phyloP scores from a whole-genome alignment of 2,113 vertebrate genomes.

The Dromiciops gliroides region DNA sequence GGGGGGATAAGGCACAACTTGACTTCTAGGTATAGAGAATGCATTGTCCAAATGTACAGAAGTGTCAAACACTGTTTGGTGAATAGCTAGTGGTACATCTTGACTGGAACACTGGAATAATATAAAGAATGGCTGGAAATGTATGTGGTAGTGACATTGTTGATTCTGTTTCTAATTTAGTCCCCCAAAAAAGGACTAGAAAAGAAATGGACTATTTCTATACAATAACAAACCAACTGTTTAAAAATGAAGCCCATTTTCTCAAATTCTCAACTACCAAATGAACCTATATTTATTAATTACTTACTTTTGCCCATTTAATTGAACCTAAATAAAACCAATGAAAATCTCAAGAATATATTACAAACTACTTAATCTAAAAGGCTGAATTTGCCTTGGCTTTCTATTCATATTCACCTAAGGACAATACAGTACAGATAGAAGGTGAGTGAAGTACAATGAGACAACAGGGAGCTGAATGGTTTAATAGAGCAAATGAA shows the following conservation, averaged over 20 bases:
- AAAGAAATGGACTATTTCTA: not conserved
- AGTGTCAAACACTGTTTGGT: not conserved
- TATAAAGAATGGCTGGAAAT: not conserved
- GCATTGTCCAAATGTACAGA: not conserved
- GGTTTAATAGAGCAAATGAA: constrained; percentile 73
- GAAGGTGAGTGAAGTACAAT: constrained; percentile 54
- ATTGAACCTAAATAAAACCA: not conserved
- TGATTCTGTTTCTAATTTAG: not conserved
- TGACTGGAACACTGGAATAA: not conserved
- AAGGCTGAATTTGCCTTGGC: constrained; percentile 65
- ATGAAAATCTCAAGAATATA: constrained; percentile 9
- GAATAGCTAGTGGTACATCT: not conserved
- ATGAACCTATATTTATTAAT: not conserved
- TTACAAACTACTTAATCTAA: constrained; percentile 54
- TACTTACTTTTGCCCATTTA: not conserved
- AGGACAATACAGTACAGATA: constrained; percentile 58
- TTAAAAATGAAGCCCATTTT: not conserved
- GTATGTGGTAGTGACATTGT: not conserved
- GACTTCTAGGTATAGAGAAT: not conserved
- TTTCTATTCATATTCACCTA: constrained; percentile 61
- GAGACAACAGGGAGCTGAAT: constrained; percentile 68
- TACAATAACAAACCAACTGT: not conserved
- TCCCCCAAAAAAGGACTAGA: not conserved
- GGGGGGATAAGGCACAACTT: not conserved
- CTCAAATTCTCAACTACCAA: not conserved